phyloP scores from a whole-genome alignment of 92 coral and sea anemone genomes.

The Palythoa heliodiscus region DNA sequence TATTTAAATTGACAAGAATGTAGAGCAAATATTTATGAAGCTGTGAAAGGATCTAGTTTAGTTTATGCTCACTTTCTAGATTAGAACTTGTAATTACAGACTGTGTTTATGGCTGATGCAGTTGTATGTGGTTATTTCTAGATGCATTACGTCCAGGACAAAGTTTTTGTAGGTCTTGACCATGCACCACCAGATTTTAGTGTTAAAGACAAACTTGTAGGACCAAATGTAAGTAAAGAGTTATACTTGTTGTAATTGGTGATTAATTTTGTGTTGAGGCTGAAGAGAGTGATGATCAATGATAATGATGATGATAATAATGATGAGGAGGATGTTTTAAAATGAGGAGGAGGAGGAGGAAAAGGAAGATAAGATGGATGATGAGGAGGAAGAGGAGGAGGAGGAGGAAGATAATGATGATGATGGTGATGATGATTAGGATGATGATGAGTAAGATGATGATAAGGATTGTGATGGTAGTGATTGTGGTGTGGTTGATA shows the following conservation, averaged over 20 bases:
- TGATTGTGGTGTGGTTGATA: neutral
- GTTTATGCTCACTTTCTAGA: neutral
- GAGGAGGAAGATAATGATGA: too few relatives aligned
- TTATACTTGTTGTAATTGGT: neutral
- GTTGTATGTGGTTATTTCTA: slow-evolving; percentile 34
- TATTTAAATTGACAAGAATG: too few relatives aligned
- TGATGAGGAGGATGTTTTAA: too few relatives aligned
- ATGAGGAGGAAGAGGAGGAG: too few relatives aligned
- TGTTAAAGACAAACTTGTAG: slow-evolving; percentile 84
- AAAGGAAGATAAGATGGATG: too few relatives aligned
- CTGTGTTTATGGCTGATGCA: neutral
- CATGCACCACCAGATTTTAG: slow-evolving; percentile 85
- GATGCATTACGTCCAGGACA: slow-evolving; percentile 99
- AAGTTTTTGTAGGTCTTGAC: slow-evolving; percentile 96
- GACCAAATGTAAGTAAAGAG: slow-evolving; percentile 84
- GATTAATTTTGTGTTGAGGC: too few relatives aligned
- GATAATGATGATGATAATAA: too few relatives aligned
- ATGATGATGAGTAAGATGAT: neutral
- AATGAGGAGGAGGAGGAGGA: too few relatives aligned
- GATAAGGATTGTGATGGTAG: too few relatives aligned
- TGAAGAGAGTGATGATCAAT: too few relatives aligned
- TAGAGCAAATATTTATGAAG: neutral
- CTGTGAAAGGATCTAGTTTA: neutral
- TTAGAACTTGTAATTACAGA: too few relatives aligned
- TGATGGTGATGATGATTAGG: neutral